phyloP scores from a whole-genome alignment of 53 echinoderm and acorn worm species.

The Holothuria scabra region DNA sequence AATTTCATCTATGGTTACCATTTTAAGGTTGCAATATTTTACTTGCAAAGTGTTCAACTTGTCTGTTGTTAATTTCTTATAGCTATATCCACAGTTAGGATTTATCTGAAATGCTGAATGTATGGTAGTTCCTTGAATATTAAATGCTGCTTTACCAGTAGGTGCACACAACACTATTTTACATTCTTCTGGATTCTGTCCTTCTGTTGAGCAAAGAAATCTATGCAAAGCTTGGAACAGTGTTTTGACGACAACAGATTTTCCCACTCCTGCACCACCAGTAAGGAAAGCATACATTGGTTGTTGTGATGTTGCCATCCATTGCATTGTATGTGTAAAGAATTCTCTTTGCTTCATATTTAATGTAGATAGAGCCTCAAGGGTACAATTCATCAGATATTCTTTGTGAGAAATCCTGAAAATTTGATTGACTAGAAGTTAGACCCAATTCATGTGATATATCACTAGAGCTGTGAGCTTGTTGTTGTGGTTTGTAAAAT shows the following conservation, averaged over 20 bases:
- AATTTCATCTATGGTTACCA: too few species aligned
- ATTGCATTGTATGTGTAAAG: too few species aligned
- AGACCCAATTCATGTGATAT: slow-evolving; percentile 25
- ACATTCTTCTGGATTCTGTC: too few species aligned
- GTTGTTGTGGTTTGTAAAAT: slow-evolving; percentile 14
- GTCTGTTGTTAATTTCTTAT: slow-evolving; percentile 44
- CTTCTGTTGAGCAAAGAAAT: slow-evolving; percentile 21
- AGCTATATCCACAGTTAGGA: slow-evolving; percentile 35
- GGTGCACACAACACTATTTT: slow-evolving; percentile 41
- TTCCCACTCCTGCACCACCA: slow-evolving; percentile 8
- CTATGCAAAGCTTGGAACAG: slow-evolving; percentile 34
- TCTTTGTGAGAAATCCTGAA: not conserved
- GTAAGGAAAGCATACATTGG: slow-evolving; percentile 51
- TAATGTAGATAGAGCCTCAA: too few species aligned
- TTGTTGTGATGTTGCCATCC: slow-evolving; percentile 34
- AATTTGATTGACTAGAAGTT: not conserved
- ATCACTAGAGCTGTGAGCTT: slow-evolving; percentile 17
- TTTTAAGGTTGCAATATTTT: too few species aligned
- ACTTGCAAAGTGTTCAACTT: too few species aligned
- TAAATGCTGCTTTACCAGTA: slow-evolving; percentile 60
- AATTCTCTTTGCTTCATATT: too few species aligned
- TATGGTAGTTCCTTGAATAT: slow-evolving; percentile 30
- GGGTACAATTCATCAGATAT: slow-evolving; percentile 31
- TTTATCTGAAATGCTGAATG: slow-evolving; percentile 51
- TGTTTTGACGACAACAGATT: slow-evolving; percentile 8